phyloP scores from a whole-genome alignment of 2,888 invertebrate species.

The Athalia cordata region DNA sequence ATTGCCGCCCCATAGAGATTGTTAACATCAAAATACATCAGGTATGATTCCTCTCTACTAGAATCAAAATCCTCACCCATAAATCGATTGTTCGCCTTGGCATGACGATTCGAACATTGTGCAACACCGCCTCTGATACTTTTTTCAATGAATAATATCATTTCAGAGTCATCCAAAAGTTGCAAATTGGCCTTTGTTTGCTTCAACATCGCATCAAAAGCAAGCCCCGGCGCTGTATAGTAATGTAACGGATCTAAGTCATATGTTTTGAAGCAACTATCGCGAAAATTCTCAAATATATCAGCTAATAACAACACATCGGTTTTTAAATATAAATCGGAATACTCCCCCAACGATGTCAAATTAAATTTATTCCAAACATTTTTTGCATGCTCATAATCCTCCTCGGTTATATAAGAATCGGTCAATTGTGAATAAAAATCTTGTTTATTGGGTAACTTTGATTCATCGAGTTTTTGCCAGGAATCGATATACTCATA shows the following conservation, averaged over 20 bases:
- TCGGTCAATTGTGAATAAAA: constrained; percentile 54
- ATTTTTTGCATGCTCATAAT: constrained; percentile 57
- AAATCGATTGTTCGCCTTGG: constrained; percentile 66
- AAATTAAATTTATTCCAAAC: constrained; percentile 59
- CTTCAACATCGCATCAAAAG: constrained; percentile 44
- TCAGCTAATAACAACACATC: constrained; percentile 53
- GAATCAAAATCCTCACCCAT: constrained; percentile 49
- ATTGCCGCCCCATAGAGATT: constrained; percentile 56
- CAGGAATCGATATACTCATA: too few species aligned
- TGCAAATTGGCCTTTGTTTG: constrained; percentile 60
- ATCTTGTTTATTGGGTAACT: constrained; percentile 17
- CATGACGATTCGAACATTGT: constrained; percentile 61
- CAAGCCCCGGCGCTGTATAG: constrained; percentile 63
- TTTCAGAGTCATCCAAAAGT: constrained; percentile 65
- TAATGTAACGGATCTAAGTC: constrained; percentile 64
- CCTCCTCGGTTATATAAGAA: constrained; percentile 44
- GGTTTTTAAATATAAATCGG: constrained; percentile 58
- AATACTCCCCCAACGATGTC: constrained; percentile 58
- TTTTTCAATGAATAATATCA: constrained; percentile 61
- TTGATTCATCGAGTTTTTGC: too few species aligned
- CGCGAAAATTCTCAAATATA: constrained; percentile 64
- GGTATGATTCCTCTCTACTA: too few species aligned
- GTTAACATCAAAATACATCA: not conserved
- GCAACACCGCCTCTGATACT: constrained; percentile 63
- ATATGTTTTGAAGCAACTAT: constrained; percentile 48